Percentiles rank a stretch among this genome's conserved stretches.
These are phyloP conservation scores for Leucophenga varia DNA, from an alignment of 1,140 invertebrate genomes.

Conservation along the genomic window DNA sequence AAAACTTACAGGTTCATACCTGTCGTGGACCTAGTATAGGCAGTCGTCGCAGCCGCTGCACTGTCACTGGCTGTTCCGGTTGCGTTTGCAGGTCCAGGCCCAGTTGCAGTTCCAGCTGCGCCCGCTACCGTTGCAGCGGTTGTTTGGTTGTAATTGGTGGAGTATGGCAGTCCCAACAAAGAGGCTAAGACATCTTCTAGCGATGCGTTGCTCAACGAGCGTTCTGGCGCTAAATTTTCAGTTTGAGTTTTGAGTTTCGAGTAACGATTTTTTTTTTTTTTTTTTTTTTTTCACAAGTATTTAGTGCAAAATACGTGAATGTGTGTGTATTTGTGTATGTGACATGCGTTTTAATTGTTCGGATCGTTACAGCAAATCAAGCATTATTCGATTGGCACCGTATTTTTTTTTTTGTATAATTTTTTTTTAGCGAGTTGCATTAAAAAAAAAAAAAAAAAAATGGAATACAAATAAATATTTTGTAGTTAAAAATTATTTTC, in stretches of 20 bases:
- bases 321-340: conserved; percentile 7
- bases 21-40: conserved; percentile 44
- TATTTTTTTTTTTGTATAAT: conserved; percentile 6
- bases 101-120: conserved; percentile 65
- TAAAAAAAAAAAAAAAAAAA: conserved; percentile 17
- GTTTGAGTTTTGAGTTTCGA: not conserved
- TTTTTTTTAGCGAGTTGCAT: conserved; percentile 5
- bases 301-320: not conserved
- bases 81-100: conserved; percentile 11
- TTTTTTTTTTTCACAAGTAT: conserved; percentile 4
- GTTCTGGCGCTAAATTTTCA: conserved; percentile 42
- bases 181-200: conserved; percentile 92
- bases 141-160: too few species aligned
- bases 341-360: not conserved
- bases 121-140: conserved; percentile 52
- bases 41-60: conserved; percentile 13
- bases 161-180: conserved; percentile 75
- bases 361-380: too few species aligned
- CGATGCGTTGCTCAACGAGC: conserved; percentile 78
- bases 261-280: conserved; percentile 14
- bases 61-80: conserved; percentile 29
- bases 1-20: conserved; percentile 70
- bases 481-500: conserved; percentile 16
- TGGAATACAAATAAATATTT: conserved; percentile 22
- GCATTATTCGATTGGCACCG: too few species aligned